Conservation (phyloP, 2,888 invertebrate genomes). For the Eulithis testata region DNA sequence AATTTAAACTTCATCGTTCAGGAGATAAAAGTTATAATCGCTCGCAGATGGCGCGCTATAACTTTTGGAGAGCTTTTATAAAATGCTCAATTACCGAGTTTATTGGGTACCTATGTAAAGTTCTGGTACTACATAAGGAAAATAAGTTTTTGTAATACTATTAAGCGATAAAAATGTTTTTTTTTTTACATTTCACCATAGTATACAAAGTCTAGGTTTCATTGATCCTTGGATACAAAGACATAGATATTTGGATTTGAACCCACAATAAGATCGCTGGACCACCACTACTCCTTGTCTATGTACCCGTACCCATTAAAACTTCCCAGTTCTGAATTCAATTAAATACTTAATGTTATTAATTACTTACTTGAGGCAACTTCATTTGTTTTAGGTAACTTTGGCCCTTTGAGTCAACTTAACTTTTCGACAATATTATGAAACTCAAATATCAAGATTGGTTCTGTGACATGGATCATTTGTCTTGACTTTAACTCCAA, state of each 20-base stretch:
- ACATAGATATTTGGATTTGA: too few species aligned
- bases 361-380: conserved; percentile 16
- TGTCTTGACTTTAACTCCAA: too few species aligned
- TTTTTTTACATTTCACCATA: too few species aligned
- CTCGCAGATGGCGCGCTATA: conserved; percentile 29
- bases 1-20: conserved; percentile 36
- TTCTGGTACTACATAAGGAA: neutral
- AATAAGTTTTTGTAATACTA: too few species aligned
- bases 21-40: conserved; percentile 36
- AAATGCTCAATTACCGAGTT: conserved; percentile 30
- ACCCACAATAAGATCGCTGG: too few species aligned
- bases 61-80: conserved; percentile 24
- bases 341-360: conserved; percentile 11
- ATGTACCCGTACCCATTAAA: conserved; percentile 1
- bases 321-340: neutral
- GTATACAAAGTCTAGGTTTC: too few species aligned
- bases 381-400: conserved; percentile 12
- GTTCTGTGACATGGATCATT: conserved; percentile 5
- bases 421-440: conserved; percentile 13
- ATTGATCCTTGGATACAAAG: too few species aligned
- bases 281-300: neutral
- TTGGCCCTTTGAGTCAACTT: conserved; percentile 11
- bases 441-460: conserved; percentile 21
- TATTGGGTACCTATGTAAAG: conserved; percentile 14
- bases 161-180: too few species aligned